Evolutionary conservation across 2,888 invertebrate genomes (phyloP).

Genomic region (Cremastobaeus sp.): DNA sequence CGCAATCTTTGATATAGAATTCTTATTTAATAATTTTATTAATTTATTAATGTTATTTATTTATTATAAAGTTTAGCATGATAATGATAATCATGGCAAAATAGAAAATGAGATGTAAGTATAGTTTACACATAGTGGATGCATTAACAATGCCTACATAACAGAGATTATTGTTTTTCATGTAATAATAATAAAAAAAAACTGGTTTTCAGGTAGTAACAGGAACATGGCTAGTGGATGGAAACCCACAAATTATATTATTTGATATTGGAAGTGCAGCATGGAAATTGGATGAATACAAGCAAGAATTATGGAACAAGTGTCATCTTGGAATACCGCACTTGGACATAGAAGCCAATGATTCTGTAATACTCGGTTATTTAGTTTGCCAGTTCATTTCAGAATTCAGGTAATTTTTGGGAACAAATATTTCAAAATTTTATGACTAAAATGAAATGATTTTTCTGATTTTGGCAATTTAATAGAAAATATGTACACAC

Average conservation of each 20-base stretch:
- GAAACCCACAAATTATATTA: slow-evolving; percentile 98
- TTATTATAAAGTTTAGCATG: too few species aligned
- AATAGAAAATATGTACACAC: neutral
- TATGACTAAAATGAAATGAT: neutral
- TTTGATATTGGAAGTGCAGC: slow-evolving; percentile 98
- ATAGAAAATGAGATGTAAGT: too few species aligned
- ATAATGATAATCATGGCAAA: too few species aligned
- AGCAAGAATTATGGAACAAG: slow-evolving; percentile 94
- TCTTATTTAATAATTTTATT: too few species aligned
- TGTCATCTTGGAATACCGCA: slow-evolving; percentile 95
- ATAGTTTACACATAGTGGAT: too few species aligned
- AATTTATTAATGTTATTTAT: too few species aligned
- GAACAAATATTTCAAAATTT: neutral
- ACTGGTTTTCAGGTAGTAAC: slow-evolving; percentile 88
- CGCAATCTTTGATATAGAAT: too few species aligned
- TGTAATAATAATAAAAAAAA: too few species aligned
- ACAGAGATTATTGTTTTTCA: too few species aligned
- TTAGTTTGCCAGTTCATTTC: slow-evolving; percentile 95
- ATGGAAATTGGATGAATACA: slow-evolving; percentile 97
- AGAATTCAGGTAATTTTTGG: slow-evolving; percentile 82
- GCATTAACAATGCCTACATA: too few species aligned
- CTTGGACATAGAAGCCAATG: slow-evolving; percentile 96
- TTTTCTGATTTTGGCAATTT: neutral
- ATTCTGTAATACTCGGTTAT: slow-evolving; percentile 96
- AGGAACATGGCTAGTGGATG: slow-evolving; percentile 99